Conservation (phyloP, 2,113 vertebrate species). For the Nipponia nippon region DNA sequence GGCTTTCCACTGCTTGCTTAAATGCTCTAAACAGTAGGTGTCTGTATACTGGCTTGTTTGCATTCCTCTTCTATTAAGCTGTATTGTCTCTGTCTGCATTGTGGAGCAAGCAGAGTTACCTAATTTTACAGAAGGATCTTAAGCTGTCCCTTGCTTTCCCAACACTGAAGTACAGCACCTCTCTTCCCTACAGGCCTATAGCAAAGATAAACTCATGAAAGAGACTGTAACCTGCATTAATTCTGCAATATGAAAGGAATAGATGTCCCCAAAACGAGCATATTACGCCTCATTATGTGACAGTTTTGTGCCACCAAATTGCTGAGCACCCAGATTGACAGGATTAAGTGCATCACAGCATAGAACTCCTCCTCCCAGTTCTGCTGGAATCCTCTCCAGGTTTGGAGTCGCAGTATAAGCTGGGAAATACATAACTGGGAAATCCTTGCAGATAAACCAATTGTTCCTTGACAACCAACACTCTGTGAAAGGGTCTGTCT, state of each 20-base stretch:
- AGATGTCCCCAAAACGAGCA: neutral
- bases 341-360: neutral
- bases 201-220: neutral
- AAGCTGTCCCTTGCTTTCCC: neutral
- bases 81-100: neutral
- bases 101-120: neutral
- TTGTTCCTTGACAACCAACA: neutral
- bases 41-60: neutral
- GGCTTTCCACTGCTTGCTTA: neutral
- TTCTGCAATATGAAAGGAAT: neutral
- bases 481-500: neutral
- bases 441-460: neutral
- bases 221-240: neutral
- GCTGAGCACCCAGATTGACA: neutral
- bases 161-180: neutral
- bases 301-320: neutral
- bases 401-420: neutral
- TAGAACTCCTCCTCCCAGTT: rapidly evolving
- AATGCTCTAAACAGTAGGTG: neutral
- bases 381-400: neutral
- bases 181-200: neutral
- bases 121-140: neutral
- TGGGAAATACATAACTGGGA: neutral
- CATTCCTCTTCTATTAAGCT: neutral
- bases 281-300: neutral